Percentiles rank a stretch among this genome's conserved stretches.
Evolutionary conservation across 2,113 vertebrate genomes (phyloP).

Genomic region (Origma solitaria): DNA sequence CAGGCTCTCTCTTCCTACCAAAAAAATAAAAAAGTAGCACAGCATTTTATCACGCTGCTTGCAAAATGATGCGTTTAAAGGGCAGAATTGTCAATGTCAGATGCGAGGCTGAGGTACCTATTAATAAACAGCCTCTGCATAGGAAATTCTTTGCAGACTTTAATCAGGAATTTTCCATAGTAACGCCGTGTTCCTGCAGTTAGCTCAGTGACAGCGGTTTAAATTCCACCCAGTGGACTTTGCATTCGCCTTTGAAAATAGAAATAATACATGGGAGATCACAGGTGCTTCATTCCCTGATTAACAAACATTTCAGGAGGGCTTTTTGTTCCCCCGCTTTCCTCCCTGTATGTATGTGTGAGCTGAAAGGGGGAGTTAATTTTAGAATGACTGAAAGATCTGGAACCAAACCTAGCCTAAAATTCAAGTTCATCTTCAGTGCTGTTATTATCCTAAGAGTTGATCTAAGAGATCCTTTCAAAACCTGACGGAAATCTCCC

Average conservation of each 20-base stretch:
- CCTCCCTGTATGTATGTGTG: not conserved
- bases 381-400: conserved; percentile 30
- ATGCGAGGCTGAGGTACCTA: conserved; percentile 48
- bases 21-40: not conserved
- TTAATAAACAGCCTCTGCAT: conserved; percentile 70
- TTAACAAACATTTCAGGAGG: not conserved
- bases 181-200: conserved; percentile 58
- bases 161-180: conserved; percentile 74
- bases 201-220: conserved; percentile 49
- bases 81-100: conserved; percentile 67
- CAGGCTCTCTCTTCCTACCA: not conserved
- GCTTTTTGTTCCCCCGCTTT: not conserved
- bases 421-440: not conserved
- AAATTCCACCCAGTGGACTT: conserved; percentile 63
- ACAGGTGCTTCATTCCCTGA: conserved; percentile 30
- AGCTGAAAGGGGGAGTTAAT: conserved; percentile 19
- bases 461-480: not conserved
- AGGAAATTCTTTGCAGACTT: conserved; percentile 67
- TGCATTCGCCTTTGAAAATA: conserved; percentile 35
- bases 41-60: conserved; percentile 58
- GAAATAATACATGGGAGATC: conserved; percentile 53
- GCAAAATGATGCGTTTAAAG: conserved; percentile 64
- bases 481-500: not conserved
- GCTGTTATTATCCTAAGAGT: not conserved
- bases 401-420: not conserved